A percentile compares a stretch with the other conserved stretches of the same genome.
phyloP scores from a whole-genome alignment of 1,140 invertebrate genomes.

The Propsilocerus akamusi region DNA sequence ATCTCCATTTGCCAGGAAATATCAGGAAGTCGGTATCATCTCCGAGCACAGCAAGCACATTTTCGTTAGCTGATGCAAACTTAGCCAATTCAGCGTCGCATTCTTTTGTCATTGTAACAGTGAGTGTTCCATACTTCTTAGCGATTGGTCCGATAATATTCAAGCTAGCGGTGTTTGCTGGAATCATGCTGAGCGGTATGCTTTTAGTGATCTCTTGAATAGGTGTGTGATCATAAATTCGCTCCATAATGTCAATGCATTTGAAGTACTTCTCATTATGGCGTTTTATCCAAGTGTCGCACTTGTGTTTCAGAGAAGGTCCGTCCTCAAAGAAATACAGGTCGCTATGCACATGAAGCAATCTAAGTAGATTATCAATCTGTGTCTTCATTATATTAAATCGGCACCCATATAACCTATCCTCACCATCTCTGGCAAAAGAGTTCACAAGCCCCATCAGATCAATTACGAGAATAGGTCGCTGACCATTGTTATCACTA shows the following conservation, averaged over 20 bases:
- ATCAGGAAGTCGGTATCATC: neutral
- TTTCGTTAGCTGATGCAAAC: neutral
- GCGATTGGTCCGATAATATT: neutral
- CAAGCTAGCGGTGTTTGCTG: neutral
- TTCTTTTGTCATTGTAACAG: neutral
- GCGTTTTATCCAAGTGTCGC: neutral
- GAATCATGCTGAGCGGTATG: neutral
- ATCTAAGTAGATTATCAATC: neutral
- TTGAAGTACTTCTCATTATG: neutral
- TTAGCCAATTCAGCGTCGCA: neutral
- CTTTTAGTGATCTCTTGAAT: neutral
- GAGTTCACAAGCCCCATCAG: neutral
- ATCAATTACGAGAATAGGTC: neutral
- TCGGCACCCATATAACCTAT: neutral
- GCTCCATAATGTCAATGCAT: neutral
- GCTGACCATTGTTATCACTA: neutral
- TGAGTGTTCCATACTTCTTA: neutral
- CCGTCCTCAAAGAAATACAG: neutral
- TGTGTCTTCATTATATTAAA: neutral
- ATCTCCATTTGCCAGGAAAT: neutral
- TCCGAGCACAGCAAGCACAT: neutral
- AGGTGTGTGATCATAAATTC: neutral
- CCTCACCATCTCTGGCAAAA: neutral
- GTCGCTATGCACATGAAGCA: neutral
- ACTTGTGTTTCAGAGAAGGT: neutral